Conservation (phyloP, 1,140 invertebrate genomes). For the Drosophila truncata region DNA sequence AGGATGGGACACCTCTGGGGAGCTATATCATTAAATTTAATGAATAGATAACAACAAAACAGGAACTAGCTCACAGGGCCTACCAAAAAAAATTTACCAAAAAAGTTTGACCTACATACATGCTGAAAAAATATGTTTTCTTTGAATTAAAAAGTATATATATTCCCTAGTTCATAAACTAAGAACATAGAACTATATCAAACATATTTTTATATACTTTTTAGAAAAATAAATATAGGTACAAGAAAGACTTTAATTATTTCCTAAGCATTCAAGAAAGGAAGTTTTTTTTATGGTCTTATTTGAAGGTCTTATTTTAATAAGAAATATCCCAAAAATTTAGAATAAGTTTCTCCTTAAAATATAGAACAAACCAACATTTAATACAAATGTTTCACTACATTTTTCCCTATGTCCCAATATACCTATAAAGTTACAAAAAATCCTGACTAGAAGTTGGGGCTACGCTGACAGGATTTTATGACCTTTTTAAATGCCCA, state of each 20-base stretch:
- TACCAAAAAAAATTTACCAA: constrained; percentile 3
- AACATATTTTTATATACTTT: not conserved
- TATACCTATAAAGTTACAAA: constrained; percentile 3
- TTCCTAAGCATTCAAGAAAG: too few relatives aligned
- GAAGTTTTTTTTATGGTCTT: too few relatives aligned
- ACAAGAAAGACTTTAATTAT: too few relatives aligned
- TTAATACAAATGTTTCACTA: not conserved
- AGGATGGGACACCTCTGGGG: constrained; percentile 27
- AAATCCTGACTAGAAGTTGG: constrained; percentile 19
- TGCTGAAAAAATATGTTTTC: not conserved
- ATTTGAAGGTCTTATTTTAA: not conserved
- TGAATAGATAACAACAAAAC: constrained; percentile 62
- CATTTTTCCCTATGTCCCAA: not conserved
- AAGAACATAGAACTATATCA: not conserved
- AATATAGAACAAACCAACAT: not conserved
- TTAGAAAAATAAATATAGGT: not conserved
- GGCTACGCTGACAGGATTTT: constrained; percentile 34
- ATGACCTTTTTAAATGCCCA: constrained; percentile 53
- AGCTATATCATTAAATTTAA: constrained; percentile 73
- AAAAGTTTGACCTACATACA: constrained; percentile 20
- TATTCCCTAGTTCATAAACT: not conserved
- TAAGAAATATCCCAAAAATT: not conserved
- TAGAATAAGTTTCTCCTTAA: not conserved
- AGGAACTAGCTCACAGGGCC: constrained; percentile 10
- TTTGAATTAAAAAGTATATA: too few relatives aligned